phyloP scores from a whole-genome alignment of 2,113 vertebrate species.

The Mungos mungo region DNA sequence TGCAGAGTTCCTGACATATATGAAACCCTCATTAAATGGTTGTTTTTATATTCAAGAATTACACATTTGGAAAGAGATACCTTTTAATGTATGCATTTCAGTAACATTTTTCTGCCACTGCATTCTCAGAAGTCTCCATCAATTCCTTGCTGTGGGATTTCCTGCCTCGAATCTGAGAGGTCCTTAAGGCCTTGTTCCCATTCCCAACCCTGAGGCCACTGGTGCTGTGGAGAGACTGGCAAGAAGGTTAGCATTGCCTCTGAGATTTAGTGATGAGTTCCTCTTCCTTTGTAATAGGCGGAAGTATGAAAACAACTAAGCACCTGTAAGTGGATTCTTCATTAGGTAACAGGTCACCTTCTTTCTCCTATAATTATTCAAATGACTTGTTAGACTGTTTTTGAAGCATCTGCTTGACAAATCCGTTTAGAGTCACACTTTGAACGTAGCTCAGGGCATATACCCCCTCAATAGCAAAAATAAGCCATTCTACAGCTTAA shows the following conservation, averaged over 20 bases:
- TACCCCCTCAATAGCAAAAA: not conserved
- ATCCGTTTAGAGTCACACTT: not conserved
- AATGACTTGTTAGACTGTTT: not conserved
- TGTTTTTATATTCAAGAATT: conserved; percentile 27
- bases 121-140: not conserved
- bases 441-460: not conserved
- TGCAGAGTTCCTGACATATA: not conserved
- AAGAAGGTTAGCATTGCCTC: not conserved
- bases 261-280: not conserved
- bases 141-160: not conserved
- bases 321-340: not conserved
- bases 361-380: conserved; percentile 28
- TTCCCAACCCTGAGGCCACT: not conserved
- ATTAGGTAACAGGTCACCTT: not conserved
- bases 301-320: conserved; percentile 13
- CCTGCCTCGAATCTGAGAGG: not conserved
- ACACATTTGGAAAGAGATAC: not conserved
- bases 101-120: not conserved
- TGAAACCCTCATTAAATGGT: not conserved
- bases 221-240: not conserved
- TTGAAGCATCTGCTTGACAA: conserved; percentile 38
- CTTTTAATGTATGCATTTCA: not conserved
- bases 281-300: not conserved
- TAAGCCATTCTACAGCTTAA: conserved; percentile 20
- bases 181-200: not conserved